A percentile compares a stretch with the other conserved stretches of the same genome.
These are phyloP conservation scores for Aramus guarauna DNA, from an alignment of 2,113 vertebrate genomes.

Conservation along the genomic window DNA sequence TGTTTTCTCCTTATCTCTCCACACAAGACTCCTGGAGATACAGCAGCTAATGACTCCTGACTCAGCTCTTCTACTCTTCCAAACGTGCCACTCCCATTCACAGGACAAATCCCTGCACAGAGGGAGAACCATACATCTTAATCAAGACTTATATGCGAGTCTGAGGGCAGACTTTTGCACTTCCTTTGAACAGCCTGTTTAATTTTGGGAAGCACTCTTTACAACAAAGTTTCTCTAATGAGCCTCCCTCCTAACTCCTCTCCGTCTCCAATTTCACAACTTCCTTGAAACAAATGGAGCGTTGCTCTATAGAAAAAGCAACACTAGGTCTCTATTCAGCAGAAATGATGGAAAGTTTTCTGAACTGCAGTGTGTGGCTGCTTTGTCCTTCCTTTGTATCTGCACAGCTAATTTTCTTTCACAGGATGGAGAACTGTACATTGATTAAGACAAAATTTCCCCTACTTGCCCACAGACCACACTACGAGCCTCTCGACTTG, in stretches of 20 bases:
- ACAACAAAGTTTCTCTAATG: constrained; percentile 13
- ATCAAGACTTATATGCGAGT: not conserved
- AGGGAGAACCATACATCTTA: constrained; percentile 14
- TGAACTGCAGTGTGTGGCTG: constrained; percentile 24
- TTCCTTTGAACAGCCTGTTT: constrained; percentile 20
- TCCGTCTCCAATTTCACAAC: constrained; percentile 38
- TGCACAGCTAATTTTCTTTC: constrained; percentile 34
- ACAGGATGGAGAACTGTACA: constrained; percentile 37
- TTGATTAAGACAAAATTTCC: constrained; percentile 54
- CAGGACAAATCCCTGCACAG: not conserved
- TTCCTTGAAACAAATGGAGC: constrained; percentile 56
- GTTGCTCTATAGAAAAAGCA: constrained; percentile 49
- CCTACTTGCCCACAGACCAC: constrained; percentile 2
- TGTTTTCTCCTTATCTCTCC: not conserved
- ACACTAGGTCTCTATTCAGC: constrained; percentile 32
- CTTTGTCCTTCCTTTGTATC: constrained; percentile 52
- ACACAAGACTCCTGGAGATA: not conserved
- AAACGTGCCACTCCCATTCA: not conserved
- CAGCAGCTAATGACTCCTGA: not conserved
- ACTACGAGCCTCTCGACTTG: not conserved
- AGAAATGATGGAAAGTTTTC: constrained; percentile 53
- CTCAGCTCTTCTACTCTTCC: constrained; percentile 17
- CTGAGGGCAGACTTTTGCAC: constrained; percentile 36
- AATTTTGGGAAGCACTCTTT: constrained; percentile 31
- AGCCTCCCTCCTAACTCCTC: constrained; percentile 20